Evolutionary conservation across 2,113 vertebrate genomes (phyloP), one percentile per base, ranked within the genome.

Genomic region (Todiramphus saurophagus): DNA sequence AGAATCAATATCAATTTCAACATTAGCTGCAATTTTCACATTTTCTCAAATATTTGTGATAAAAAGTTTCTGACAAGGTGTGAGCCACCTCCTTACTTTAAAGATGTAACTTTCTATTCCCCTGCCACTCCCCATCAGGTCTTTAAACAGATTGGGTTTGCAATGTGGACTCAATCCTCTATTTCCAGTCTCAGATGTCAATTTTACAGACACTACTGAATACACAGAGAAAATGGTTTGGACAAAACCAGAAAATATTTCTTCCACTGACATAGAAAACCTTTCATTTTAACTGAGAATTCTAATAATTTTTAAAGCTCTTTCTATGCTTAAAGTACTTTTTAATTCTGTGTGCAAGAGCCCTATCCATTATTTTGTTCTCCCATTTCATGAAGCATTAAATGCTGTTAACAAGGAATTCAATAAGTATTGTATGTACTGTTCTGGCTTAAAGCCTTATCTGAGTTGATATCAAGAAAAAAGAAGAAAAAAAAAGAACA

Each of bases 371-470:
- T 60, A 25, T 50, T 55, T 39, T 41, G 21, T 20, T 48, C 16
- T 27, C 16, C 85, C 31, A 18, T 77, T 39, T 8, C 56, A 90
- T 37, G 11, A 87, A 44, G 51, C 21, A 9, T 37, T 91, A 24
- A 87, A 82, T 94, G 28, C 33, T 83, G 27, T 72, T 70, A 82
- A 58, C 13, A 68, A 76, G 31, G 5, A 44, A 23, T n/a, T 60
- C 35, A 90, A 33, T 83, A 60, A 95, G 24, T 39, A 91, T 87
- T n/a, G 31, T 41, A 50, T 94, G 90, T 51, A 79, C 48, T 68
- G 10, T 41, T 46, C 50, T 97, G 90, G 72, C 81, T 94, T 67
- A 83, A 91, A 89, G 43, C 72, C 43, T 59, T 69, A 69, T 78
- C 37, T 80, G 62, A 89, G 41, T 89, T 93, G 63, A 69, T 66